Base-by-base conservation (phyloP, 2,797 vertebrate species). In the Hipposideros larvatus region DNA sequence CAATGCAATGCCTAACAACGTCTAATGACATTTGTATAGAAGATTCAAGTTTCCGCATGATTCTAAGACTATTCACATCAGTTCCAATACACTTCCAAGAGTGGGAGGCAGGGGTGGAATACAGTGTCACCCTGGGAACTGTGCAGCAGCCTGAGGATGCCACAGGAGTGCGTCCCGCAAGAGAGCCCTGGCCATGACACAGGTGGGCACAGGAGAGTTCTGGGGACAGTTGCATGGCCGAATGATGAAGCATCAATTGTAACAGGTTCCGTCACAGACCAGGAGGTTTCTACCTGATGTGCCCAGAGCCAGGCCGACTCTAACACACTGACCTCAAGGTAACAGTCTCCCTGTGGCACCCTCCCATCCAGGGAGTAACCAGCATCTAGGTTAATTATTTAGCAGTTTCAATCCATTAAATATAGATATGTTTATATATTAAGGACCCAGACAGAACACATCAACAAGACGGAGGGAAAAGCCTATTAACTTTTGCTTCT, bases 341-440 rank as follows among this genome's bases (percentile, higher is more conserved):
- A 63, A 88, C 90, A 74, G 51, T 74, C 68, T 74, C 51, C 34
- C 70, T 18, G 34, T 16, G 11, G 22, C 46, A 11, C 59, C 59
- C 57, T 21, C 31, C 43, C 15, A 80, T 3, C 43, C 24, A 43
- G 43, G 73, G 75, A 96, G 43, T 91, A 73, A 84, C 66, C 18
- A 91, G 79, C n/a, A 66, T n/a, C 34, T 41, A 9, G 19, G 55
- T 97, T 96, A 93, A 96, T 91, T 96, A 95, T 97, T 95, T 66
- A 97, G 78, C 80, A 91, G 70, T 77, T 93, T 85, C 73, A 89
- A 91, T 22, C 91, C 70, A 95, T 95, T 91, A 95, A 96, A 89
- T 75, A 94, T 55, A 91, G 93, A 86, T 84, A 95, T 6, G 13
- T 87, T 94, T 86, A 34, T 37, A 94, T 63, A 91, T 86, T 91